phyloP scores from a whole-genome alignment of 2,888 invertebrate species.

The Cantharis rufa region DNA sequence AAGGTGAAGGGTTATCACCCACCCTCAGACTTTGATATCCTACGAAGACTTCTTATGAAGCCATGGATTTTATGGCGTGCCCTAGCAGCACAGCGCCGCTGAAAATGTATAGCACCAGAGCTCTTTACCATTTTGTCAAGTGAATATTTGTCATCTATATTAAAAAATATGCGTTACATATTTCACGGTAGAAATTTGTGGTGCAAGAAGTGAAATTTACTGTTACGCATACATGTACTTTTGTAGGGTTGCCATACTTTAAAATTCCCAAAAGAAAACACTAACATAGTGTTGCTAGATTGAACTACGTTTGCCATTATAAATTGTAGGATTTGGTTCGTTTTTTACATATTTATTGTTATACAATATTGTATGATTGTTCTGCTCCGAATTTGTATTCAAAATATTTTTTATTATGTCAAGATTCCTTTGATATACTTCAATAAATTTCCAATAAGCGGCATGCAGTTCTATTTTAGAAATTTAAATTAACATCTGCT shows the following conservation, averaged over 20 bases:
- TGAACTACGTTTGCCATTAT: too few species aligned
- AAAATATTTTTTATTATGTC: too few species aligned
- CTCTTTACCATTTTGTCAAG: conserved; percentile 57
- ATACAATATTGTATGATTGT: too few species aligned
- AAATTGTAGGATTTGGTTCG: too few species aligned
- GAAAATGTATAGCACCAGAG: conserved; percentile 53
- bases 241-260: neutral
- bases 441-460: too few species aligned
- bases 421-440: too few species aligned
- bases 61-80: conserved; percentile 69
- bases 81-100: conserved; percentile 66
- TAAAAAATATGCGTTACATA: conserved; percentile 2
- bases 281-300: neutral
- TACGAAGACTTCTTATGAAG: conserved; percentile 64
- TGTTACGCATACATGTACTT: neutral
- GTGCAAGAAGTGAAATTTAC: neutral
- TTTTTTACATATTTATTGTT: too few species aligned
- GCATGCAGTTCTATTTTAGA: too few species aligned
- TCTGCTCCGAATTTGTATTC: too few species aligned
- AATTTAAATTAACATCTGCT: too few species aligned
- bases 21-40: conserved; percentile 53
- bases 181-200: neutral
- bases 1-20: conserved; percentile 39
- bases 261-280: neutral
- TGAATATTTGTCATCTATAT: conserved; percentile 16